phyloP scores from a whole-genome alignment of 2,888 invertebrate species.

The Pherbina coryleti region DNA sequence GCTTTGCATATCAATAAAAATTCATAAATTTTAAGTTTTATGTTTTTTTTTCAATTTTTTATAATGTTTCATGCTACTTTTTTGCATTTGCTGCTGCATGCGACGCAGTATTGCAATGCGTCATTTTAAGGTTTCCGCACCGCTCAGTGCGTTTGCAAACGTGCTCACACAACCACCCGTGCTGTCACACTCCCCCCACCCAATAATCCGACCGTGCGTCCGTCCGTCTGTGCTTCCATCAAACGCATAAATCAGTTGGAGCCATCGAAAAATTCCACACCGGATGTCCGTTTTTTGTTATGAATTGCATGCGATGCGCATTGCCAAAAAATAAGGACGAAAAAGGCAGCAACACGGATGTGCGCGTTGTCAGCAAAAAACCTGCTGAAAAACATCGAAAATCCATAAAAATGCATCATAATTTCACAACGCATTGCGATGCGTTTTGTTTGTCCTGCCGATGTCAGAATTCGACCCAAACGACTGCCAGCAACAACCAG shows the following conservation, averaged over 20 bases:
- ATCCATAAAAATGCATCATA: constrained; percentile 70
- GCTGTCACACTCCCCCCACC: constrained; percentile 1
- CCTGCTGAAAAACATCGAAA: constrained; percentile 65
- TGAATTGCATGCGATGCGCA: constrained; percentile 50
- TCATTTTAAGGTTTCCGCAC: constrained; percentile 18
- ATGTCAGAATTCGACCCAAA: background rate
- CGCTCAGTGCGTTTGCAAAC: constrained; percentile 45
- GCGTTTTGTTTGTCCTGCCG: constrained; percentile 8
- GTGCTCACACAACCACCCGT: background rate
- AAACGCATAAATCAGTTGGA: constrained; percentile 67
- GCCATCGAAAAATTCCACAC: constrained; percentile 55
- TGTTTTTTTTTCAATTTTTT: constrained; percentile 5
- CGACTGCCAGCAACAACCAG: background rate
- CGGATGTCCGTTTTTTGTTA: constrained; percentile 54
- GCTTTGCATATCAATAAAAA: constrained; percentile 66
- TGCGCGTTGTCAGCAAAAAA: constrained; percentile 52
- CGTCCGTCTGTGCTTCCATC: constrained; percentile 54
- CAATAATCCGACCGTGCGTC: constrained; percentile 42
- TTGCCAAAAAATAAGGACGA: constrained; percentile 44
- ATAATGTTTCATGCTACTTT: constrained; percentile 47
- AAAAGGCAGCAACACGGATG: constrained; percentile 34
- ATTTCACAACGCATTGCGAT: constrained; percentile 56
- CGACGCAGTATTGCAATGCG: constrained; percentile 23
- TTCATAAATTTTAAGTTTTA: constrained; percentile 59
- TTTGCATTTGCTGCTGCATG: constrained; percentile 26